Base-by-base conservation (phyloP, 2,113 vertebrate genomes). In the Bubo blakistoni region DNA sequence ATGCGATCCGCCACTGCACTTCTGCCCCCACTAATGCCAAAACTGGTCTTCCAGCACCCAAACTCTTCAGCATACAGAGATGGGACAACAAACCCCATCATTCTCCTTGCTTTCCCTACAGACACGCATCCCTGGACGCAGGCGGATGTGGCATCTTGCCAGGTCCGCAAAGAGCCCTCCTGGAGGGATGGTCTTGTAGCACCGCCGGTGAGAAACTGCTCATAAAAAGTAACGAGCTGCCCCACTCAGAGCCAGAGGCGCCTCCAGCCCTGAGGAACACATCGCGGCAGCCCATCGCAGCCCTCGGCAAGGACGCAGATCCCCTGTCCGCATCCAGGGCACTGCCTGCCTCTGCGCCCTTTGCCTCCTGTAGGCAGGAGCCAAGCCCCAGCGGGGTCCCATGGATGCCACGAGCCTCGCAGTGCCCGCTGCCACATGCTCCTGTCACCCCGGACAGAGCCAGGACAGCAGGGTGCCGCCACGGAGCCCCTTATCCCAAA, bases 111-210 rank as follows among this genome's bases (percentile, higher is more conserved):
- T 10, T 32, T 73, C 51, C 55, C 38, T 70, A 5, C 34, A 69
- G 67, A 65, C n/a, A 13, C 2, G 7, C 3, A 5, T 6, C 27
- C 20, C 25, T 0, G 0, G 36, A 55, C 8, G 52, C 0, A 0
- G 42, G 59, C 6, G 11, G 32, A 54, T 27, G 3, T 65, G 46
- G 44, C 58, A 57, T 30, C 69, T 29, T 74, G 42, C 24, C 1
- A 2, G 32, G 61, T 4, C 18, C 4, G 4, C 72, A 63, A 42
- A 69, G 19, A 36, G 9, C 16, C 36, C 27, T 30, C 46, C 24
- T 9, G 19, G 13, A 87, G 30, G 21, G 66, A 42, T 0, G 3
- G 10, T 47, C n/a, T 26, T 21, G 19, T 21, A 10, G 57, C 38
- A 71, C 44, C 2, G 0, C 18, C 18, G 22, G 26, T 18, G 42